Percentiles rank a stretch among this genome's conserved stretches.
Evolutionary conservation across 2,113 vertebrate genomes (phyloP).

Genomic region (Serilophus lunatus): DNA sequence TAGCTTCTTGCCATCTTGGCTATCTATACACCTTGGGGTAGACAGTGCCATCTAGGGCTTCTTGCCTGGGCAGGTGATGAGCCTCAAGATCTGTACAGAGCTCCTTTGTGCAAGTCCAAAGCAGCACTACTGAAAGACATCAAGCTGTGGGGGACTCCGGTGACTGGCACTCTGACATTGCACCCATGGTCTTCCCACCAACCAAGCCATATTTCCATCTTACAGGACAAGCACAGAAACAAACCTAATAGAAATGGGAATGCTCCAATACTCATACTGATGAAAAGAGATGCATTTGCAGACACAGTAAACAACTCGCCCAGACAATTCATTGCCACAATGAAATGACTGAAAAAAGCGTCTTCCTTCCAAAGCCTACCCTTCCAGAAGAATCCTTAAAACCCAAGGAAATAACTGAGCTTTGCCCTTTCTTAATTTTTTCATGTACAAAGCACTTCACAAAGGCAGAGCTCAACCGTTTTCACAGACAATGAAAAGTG

Average conservation of each 20-base stretch:
- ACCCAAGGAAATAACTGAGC: background rate
- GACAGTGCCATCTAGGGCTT: background rate
- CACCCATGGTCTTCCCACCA: background rate
- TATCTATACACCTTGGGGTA: background rate
- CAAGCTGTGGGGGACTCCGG: background rate
- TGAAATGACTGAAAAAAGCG: background rate
- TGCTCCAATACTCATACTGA: background rate
- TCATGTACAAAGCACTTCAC: background rate
- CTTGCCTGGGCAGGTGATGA: background rate
- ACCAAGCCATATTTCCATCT: background rate
- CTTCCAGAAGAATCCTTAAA: background rate
- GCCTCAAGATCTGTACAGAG: background rate
- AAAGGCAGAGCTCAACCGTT: background rate
- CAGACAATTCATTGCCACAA: background rate
- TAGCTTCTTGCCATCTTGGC: background rate
- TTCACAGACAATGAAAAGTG: background rate
- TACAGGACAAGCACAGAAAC: background rate
- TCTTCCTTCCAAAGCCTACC: background rate
- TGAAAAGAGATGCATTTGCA: background rate
- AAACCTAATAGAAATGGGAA: background rate
- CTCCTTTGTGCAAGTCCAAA: background rate
- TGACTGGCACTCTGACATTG: accelerated
- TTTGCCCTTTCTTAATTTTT: background rate
- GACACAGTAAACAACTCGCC: background rate
- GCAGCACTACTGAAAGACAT: background rate